Percentiles rank a stretch among this genome's conserved stretches.
These are phyloP conservation scores for Nothura maculosa DNA, from an alignment of 2,797 vertebrate genomes.

Conservation along the genomic window DNA sequence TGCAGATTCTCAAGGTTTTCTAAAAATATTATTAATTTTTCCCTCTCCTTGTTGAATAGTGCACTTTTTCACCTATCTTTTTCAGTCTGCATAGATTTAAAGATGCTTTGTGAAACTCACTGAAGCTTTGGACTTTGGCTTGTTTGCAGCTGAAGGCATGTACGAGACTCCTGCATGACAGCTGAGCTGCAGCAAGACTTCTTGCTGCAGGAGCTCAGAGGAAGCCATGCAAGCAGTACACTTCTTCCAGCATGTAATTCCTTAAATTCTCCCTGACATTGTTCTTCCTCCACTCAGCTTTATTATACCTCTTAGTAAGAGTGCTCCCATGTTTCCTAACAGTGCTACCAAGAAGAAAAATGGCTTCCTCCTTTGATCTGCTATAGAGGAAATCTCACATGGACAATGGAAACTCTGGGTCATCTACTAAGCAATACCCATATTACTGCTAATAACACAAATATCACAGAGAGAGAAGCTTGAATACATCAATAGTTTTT, in stretches of 20 bases:
- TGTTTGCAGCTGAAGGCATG: constrained; percentile 1
- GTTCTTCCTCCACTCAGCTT: neutral
- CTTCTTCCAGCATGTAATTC: neutral
- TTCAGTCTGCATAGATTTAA: neutral
- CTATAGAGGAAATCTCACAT: neutral
- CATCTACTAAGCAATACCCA: neutral
- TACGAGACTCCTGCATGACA: neutral
- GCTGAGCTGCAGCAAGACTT: neutral
- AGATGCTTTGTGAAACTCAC: neutral
- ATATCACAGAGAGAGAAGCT: neutral
- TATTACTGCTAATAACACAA: neutral
- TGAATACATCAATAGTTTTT: neutral
- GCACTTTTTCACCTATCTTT: neutral
- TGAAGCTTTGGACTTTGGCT: neutral
- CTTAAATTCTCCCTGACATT: neutral
- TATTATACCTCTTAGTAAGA: neutral
- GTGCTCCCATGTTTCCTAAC: neutral
- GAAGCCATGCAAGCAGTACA: neutral
- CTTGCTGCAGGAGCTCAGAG: neutral
- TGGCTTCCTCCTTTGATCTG: neutral
- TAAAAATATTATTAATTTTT: neutral
- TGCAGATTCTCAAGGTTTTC: neutral
- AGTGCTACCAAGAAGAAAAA: neutral
- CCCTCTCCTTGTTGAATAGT: neutral
- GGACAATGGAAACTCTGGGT: neutral